phyloP scores from a whole-genome alignment of 2,888 invertebrate genomes.

The Rhagonycha fulva region DNA sequence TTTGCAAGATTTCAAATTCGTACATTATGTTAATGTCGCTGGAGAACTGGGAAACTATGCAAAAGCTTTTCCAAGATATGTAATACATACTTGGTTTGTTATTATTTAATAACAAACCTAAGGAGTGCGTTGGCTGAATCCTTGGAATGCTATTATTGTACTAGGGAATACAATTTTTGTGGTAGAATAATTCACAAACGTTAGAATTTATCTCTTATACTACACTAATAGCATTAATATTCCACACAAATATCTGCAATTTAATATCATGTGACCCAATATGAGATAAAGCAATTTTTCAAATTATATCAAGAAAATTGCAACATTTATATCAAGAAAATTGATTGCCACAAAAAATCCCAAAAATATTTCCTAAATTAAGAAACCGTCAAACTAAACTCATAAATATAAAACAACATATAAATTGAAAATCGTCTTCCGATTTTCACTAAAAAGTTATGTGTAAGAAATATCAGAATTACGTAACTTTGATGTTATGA shows the following conservation, averaged over 20 bases:
- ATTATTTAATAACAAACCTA: not conserved
- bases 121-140: not conserved
- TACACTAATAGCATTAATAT: not conserved
- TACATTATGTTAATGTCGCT: slow-evolving; percentile 14
- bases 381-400: slow-evolving; percentile 5
- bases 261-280: not conserved
- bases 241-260: not conserved
- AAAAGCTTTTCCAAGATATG: slow-evolving; percentile 13
- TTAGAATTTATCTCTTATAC: not conserved
- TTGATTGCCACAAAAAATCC: not conserved
- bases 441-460: not conserved
- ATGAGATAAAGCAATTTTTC: not conserved
- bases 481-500: not conserved
- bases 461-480: not conserved
- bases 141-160: not conserved
- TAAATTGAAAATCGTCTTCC: slow-evolving; percentile 4
- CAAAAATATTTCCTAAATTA: slow-evolving; percentile 4
- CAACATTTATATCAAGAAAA: not conserved
- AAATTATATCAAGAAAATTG: not conserved
- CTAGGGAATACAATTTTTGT: not conserved
- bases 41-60: slow-evolving; percentile 12
- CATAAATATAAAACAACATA: slow-evolving; percentile 8
- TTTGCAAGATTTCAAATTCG: slow-evolving; percentile 11
- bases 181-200: not conserved
- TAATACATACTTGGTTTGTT: slow-evolving; percentile 7